phyloP scores from a whole-genome alignment of 2,888 invertebrate species.

The Busseola fusca region DNA sequence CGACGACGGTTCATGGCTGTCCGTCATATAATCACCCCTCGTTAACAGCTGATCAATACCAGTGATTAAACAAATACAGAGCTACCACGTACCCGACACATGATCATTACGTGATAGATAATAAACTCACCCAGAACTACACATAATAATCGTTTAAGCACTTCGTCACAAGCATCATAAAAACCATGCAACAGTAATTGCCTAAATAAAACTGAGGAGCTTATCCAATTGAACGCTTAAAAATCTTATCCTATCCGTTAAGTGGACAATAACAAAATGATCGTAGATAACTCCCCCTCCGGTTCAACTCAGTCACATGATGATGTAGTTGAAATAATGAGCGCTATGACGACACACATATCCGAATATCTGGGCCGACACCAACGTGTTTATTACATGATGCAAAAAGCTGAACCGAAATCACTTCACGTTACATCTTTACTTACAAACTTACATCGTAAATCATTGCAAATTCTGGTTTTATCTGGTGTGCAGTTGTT shows the following conservation, averaged over 20 bases:
- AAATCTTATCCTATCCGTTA: conserved; percentile 51
- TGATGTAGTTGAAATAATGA: conserved; percentile 64
- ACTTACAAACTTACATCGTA: conserved; percentile 27
- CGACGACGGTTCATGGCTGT: conserved; percentile 52
- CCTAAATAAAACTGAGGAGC: conserved; percentile 38
- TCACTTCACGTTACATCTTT: conserved; percentile 32
- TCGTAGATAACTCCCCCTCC: conserved; percentile 55
- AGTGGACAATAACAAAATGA: conserved; percentile 65
- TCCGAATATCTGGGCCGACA: conserved; percentile 53
- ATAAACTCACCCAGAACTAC: conserved; percentile 45
- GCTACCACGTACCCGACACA: conserved; percentile 54
- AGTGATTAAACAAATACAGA: conserved; percentile 38
- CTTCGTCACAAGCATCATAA: conserved; percentile 38
- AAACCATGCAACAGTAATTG: conserved; percentile 26
- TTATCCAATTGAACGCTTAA: conserved; percentile 40
- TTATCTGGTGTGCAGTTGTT: conserved; percentile 44
- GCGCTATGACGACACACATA: conserved; percentile 45
- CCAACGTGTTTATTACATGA: conserved; percentile 60
- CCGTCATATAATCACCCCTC: conserved; percentile 39
- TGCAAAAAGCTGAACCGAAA: conserved; percentile 46
- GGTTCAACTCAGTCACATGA: conserved; percentile 63
- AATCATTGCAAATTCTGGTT: conserved; percentile 41
- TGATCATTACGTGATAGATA: conserved; percentile 58
- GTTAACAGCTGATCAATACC: conserved; percentile 57
- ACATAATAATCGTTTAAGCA: conserved; percentile 46